Conservation (phyloP, 2,113 vertebrate genomes). For the Tichodroma muraria region DNA sequence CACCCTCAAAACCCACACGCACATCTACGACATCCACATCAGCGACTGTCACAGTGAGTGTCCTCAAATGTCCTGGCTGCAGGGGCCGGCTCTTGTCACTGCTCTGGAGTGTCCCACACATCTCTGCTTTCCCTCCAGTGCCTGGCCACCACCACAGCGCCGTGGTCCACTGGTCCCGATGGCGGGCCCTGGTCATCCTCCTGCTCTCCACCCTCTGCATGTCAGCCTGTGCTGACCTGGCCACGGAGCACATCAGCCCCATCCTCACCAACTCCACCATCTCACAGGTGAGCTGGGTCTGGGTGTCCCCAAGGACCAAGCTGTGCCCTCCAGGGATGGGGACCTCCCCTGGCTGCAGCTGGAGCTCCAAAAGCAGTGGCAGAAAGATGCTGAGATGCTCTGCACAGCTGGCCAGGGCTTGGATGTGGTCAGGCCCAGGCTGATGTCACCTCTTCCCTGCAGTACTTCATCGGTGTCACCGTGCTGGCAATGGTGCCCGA, state of each 20-base stretch:
- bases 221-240: slow-evolving; percentile 85
- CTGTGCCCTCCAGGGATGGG: neutral
- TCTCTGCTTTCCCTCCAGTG: neutral
- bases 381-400: neutral
- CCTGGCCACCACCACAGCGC: slow-evolving; percentile 65
- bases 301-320: neutral
- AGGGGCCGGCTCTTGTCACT: accelerated
- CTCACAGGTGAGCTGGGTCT: slow-evolving; percentile 71
- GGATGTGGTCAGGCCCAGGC: neutral
- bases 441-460: neutral
- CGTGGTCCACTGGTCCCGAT: slow-evolving; percentile 80
- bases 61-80: accelerated
- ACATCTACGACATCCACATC: slow-evolving; percentile 83
- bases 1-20: slow-evolving; percentile 83
- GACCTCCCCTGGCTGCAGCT: neutral
- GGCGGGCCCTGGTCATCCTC: slow-evolving; percentile 76
- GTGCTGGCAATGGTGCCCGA: slow-evolving; percentile 86
- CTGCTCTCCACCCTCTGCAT: slow-evolving; percentile 81
- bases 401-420: too few species aligned
- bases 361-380: neutral
- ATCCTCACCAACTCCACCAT: slow-evolving; percentile 76
- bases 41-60: slow-evolving; percentile 78
- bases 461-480: slow-evolving; percentile 88
- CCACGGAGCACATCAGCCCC: slow-evolving; percentile 82
- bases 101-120: accelerated